These are phyloP conservation scores for Caenorhabditis plicata DNA, from an alignment of 2,888 invertebrate genomes.

Conservation along the genomic window DNA sequence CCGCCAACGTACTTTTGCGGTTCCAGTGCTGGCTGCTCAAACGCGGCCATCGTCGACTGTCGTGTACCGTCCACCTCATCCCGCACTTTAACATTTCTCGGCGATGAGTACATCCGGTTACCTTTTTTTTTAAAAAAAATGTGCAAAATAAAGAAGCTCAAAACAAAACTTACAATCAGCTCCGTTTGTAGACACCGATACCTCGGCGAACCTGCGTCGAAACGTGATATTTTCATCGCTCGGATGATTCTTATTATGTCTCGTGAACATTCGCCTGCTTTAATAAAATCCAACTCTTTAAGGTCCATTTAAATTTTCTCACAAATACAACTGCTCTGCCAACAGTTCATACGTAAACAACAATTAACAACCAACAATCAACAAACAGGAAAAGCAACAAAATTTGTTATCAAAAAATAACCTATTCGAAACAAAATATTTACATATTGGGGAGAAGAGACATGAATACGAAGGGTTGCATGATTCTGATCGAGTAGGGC, in stretches of 20 bases:
- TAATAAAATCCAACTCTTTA: no score
- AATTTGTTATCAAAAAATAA: no score
- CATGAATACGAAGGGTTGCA: neutral
- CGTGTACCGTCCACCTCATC: conserved; percentile 16
- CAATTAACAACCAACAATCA: conserved; percentile 1
- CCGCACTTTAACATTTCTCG: neutral
- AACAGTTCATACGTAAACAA: no score
- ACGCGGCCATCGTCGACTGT: no score
- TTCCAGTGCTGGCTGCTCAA: no score
- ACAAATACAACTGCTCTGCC: no score
- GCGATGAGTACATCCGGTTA: neutral
- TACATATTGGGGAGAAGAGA: neutral
- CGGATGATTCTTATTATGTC: no score
- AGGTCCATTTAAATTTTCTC: no score
- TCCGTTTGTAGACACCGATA: conserved; percentile 15
- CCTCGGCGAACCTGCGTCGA: conserved; percentile 17
- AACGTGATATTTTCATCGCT: conserved; percentile 22
- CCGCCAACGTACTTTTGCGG: no score
- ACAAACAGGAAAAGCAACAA: no score
- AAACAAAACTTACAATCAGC: conserved; percentile 13
- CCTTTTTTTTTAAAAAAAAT: neutral
- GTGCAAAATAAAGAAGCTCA: neutral
- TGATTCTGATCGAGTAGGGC: neutral
- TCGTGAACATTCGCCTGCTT: no score
- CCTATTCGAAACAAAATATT: no score